Evolutionary conservation across 1,140 invertebrate species (phyloP), one percentile per base, ranked within the genome.

Genomic region (Hylaeus anthracinus): DNA sequence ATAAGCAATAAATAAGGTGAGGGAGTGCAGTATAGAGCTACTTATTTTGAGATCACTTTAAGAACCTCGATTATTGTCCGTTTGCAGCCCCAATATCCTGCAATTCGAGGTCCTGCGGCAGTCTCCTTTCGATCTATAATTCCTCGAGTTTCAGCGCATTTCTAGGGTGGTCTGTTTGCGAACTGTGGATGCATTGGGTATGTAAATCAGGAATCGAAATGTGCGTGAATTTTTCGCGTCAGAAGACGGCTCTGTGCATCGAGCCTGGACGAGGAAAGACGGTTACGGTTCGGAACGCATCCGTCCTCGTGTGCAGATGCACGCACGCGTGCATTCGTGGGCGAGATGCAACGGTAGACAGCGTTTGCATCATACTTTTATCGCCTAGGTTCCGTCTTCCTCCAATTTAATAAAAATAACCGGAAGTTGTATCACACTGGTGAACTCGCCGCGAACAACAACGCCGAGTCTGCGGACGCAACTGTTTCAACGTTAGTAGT

Each of bases 271-370:
- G 73, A 82, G 71, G 84, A 67, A 79, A 86, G 84, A 86, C 79
- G 74, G 84, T 86, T 86, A 82, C 85, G 85, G 80, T 83, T 86
- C 75, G 85, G 37, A 55, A 83, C 85, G 75, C 76, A 65, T 73
- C 72, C 84, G 60, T 86, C 81, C 84, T 86, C 75, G 79, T 81
- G 74, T 70, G 79, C 72, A 70, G 78, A 86, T 72, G 85, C 79
- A 80, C 80, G 79, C 73, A 82, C 84, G 82, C 81, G 73, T 81
- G 79, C 67, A 75, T 73, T 79, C 41, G 70, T 64, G 77, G 77
- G 51, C 70, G 77, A 79, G 77, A 73, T 73, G 60, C 70, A 79
- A 79, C 77, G 77, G 77, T 79, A 79, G 77, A 66, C 77, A 56
- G 77, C 60, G 77, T 73, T 79, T 65, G 77, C 77, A 79, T 79